Percentiles rank a stretch among this genome's conserved stretches.
phyloP scores from a whole-genome alignment of 1,140 invertebrate species.

The Drosophila parabipectinata region DNA sequence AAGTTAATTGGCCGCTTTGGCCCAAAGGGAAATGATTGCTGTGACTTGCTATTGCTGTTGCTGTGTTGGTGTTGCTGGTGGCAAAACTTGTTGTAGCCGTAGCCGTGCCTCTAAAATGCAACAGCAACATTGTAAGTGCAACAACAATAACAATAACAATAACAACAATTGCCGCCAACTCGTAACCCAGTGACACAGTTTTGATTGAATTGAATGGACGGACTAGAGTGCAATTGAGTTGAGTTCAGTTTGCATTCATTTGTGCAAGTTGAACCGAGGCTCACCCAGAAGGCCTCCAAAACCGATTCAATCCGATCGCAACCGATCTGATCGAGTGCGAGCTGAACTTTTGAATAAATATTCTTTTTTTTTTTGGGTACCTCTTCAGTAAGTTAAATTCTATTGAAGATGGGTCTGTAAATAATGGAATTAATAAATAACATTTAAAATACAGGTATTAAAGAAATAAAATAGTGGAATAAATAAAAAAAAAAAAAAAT shows the following conservation, averaged over 20 bases:
- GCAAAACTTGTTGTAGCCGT: conserved; percentile 56
- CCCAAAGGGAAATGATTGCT: conserved; percentile 67
- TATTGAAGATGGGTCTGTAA: too few relatives aligned
- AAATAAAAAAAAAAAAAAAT: too few relatives aligned
- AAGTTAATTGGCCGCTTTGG: conserved; percentile 79
- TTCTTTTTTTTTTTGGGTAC: background rate
- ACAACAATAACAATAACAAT: conserved; percentile 17
- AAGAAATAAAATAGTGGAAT: too few relatives aligned
- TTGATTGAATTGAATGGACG: conserved; percentile 36
- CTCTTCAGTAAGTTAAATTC: background rate
- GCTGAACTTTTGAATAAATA: conserved; percentile 15
- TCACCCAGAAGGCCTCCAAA: conserved; percentile 8
- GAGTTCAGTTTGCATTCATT: conserved; percentile 21
- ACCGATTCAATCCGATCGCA: conserved; percentile 11
- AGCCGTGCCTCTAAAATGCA: conserved; percentile 37
- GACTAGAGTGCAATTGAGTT: conserved; percentile 16
- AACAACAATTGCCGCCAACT: conserved; percentile 22
- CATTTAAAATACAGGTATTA: too few relatives aligned
- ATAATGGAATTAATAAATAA: too few relatives aligned
- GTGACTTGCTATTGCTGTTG: conserved; percentile 12
- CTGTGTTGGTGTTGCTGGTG: conserved; percentile 16
- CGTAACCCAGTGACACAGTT: conserved; percentile 74
- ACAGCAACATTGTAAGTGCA: conserved; percentile 32
- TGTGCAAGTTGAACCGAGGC: conserved; percentile 10
- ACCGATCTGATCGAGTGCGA: conserved; percentile 24